Evolutionary conservation across 2,113 vertebrate species (phyloP), one percentile per base, ranked within the genome.

Genomic region (Elaphurus davidianus): DNA sequence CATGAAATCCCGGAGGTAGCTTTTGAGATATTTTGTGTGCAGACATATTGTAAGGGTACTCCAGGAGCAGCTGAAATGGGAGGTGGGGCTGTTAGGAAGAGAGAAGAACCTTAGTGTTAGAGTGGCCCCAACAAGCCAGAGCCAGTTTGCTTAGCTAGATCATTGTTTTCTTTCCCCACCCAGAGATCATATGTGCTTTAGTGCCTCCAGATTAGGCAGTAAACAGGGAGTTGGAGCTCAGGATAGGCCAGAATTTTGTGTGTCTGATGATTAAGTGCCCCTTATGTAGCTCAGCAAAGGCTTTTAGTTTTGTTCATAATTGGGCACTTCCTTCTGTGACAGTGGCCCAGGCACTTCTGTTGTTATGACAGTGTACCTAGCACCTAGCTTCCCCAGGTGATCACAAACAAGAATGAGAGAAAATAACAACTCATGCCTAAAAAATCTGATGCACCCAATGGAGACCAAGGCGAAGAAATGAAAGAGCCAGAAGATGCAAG

Each of bases 401-500:
- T 92, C 81, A 97, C 55, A 95, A 79, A 88, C 55, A 95, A 86
- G 60, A 97, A 17, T 55, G 57, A 89, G 59, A 79, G 43, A 92
- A 59, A 95, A 88, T 19, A 96, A 86, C 21, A 95, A 33, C n/a
- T 76, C 59, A 89, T 74, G 27, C 43, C 67, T 40, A 94, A 88
- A n/a, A 87, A 94, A 89, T 97, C 71, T 64, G 60, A 94, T 25
- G 12, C 1, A 2, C 19, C 88, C 83, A 67, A 1, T 79, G 86
- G 92, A 97, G 93, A 84, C 47, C 79, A 97, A 83, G 36, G 43
- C 0, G 30, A 96, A 97, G 90, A 95, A 91, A 64, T 54, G 55
- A 78, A 96, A 82, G 91, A 93, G n/a, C 78, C 64, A 85, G 79
- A 97, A 96, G 78, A 98, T 82, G 92, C 96, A 97, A 97, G 67